Evolutionary conservation across 2,113 vertebrate genomes (phyloP).

Genomic region (Mormyrus lacerda): DNA sequence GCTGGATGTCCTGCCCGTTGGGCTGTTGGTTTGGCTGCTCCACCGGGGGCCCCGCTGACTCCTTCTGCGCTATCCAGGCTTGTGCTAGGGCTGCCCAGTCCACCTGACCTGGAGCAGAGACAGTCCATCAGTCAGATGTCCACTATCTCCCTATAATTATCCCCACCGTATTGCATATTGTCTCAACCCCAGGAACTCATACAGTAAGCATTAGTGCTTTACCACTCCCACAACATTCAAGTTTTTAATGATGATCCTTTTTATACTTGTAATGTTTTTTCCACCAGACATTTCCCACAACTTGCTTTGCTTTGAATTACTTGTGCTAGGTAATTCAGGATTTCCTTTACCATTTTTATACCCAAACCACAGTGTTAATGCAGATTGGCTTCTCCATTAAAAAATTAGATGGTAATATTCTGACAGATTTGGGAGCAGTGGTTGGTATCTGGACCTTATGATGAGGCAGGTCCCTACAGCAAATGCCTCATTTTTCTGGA

Average conservation of each 20-base stretch:
- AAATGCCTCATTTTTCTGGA: not conserved
- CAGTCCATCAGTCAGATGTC: not conserved
- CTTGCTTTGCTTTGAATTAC: not conserved
- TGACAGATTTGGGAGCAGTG: not conserved
- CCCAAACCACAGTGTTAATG: not conserved
- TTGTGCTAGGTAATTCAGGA: not conserved
- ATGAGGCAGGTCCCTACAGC: not conserved
- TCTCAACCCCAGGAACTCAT: not conserved
- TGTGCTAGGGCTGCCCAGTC: conserved; percentile 98
- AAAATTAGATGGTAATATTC: not conserved
- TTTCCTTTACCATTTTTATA: not conserved
- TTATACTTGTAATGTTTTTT: not conserved
- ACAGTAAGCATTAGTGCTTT: not conserved
- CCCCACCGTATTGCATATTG: not conserved
- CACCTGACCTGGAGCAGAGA: conserved; percentile 75
- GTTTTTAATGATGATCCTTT: not conserved
- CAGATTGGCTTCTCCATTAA: not conserved
- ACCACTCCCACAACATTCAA: not conserved
- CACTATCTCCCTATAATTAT: not conserved
- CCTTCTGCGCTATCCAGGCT: conserved; percentile 98
- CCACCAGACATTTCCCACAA: too few species aligned
- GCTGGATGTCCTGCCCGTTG: conserved; percentile 84
- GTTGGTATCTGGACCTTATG: not conserved
- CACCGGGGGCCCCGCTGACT: conserved; percentile 73
- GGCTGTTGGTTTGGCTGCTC: conserved; percentile 76